Evolutionary conservation across 2,797 vertebrate genomes (phyloP).

Genomic region (Brachyalestes nurse): DNA sequence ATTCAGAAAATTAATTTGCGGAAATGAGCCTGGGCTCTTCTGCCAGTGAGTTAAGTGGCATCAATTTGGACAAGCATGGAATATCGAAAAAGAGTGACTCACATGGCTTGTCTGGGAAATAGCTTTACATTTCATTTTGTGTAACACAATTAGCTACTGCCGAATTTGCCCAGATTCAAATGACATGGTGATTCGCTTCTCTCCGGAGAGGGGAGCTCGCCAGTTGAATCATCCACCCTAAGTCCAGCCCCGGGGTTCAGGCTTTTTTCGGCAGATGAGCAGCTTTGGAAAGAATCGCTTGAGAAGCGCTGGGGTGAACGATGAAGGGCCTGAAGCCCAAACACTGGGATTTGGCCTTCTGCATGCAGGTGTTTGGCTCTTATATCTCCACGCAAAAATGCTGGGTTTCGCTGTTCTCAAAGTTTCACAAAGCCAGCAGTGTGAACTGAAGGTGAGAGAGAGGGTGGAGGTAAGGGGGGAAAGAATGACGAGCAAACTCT

Average conservation of each 20-base stretch:
- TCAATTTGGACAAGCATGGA: conserved; percentile 54
- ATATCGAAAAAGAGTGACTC: conserved; percentile 49
- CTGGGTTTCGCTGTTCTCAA: conserved; percentile 15
- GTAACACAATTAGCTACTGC: conserved; percentile 53
- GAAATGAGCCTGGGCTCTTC: conserved; percentile 58
- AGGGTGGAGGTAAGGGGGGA: conserved; percentile 23
- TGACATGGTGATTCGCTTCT: conserved; percentile 45
- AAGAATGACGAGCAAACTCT: not conserved
- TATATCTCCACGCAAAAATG: conserved; percentile 44
- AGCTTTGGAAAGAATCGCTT: conserved; percentile 13
- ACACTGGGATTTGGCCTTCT: conserved; percentile 16
- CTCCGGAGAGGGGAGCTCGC: not conserved
- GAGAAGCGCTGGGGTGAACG: not conserved
- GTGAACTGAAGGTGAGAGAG: conserved; percentile 41
- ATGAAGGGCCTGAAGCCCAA: conserved; percentile 20
- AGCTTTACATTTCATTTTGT: conserved; percentile 56
- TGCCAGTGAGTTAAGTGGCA: conserved; percentile 55
- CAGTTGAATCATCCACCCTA: conserved; percentile 27
- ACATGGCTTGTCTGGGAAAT: conserved; percentile 34
- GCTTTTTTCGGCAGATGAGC: not conserved
- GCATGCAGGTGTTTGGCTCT: conserved; percentile 39
- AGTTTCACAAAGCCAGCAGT: conserved; percentile 36
- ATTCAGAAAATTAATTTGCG: conserved; percentile 65
- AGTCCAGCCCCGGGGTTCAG: conserved; percentile 8
- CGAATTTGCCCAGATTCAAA: conserved; percentile 43